Base-by-base conservation (phyloP, 2,797 vertebrate genomes). In the Xenentodon cancila region DNA sequence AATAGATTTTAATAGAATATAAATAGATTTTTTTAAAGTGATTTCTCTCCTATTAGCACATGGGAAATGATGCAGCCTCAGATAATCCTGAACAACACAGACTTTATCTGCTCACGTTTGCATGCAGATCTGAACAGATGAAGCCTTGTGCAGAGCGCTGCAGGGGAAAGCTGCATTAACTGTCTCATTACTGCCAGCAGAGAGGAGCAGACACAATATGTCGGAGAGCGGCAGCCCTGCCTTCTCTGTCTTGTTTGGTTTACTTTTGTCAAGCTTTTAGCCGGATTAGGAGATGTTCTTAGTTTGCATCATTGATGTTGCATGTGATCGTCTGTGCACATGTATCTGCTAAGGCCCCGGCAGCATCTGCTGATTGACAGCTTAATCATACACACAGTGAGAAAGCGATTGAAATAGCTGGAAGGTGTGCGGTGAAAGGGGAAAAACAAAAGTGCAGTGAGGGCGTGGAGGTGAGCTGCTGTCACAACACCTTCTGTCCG, bases 131-230 rank as follows among this genome's bases (percentile, higher is more conserved):
- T 1, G 21, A 59, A 58, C 73, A 71, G 60, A 56, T 46, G 49
- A 49, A 59, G 59, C 49, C 3, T 49, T 52, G 64, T 56, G 60
- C 45, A 58, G 44, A 73, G 8, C 6, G 59, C 76, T 53, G 64
- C 46, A 34, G 84, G 71, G 27, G 18, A 7, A 47, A 58, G 16
- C 46, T 34, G 54, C 73, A 44, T 66, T 53, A 73, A 57, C 65
- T 22, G 52, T 53, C 44, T 73, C 51, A 57, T 71, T 66, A 61
- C 59, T 20, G 63, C 45, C 61, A 42, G 40, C 59, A 60, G 46
- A 40, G 25, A 55, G 1, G 8, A 19, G 18, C 30, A 50, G 12
- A 2, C 32, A 3, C 37, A n/a, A 40, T 16, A 53, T 27, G 43
- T 15, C 15, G 3, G 7, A 18, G 43, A 50, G 52, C 58, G 1